Conservation (phyloP, 2,113 vertebrate species). For the Bambusicola thoracicus region DNA sequence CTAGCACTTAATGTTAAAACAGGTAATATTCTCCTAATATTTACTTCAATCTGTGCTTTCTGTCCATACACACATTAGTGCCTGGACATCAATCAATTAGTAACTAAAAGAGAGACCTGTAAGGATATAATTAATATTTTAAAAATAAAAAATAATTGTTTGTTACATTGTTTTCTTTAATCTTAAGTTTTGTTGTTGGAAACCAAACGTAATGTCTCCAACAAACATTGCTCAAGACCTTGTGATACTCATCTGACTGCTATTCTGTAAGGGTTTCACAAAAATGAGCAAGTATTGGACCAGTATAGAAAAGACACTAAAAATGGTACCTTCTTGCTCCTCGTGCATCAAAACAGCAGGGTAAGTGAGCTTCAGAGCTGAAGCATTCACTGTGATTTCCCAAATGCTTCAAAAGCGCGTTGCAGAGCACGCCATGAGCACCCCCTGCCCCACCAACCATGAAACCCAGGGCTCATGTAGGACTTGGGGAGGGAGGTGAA, state of each 20-base stretch:
- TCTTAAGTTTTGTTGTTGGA: not conserved
- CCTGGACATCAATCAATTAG: constrained; percentile 18
- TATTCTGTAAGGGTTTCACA: not conserved
- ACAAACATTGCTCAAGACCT: not conserved
- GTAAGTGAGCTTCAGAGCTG: not conserved
- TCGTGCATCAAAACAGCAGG: not conserved
- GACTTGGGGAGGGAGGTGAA: not conserved
- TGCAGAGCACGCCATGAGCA: not conserved
- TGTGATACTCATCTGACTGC: not conserved
- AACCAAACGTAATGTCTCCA: not conserved
- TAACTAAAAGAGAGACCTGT: not conserved
- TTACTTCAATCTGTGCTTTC: constrained; percentile 1
- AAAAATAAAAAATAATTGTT: constrained; percentile 35
- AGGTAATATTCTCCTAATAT: not conserved
- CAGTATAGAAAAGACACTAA: not conserved
- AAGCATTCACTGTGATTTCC: not conserved
- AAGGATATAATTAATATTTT: constrained; percentile 18
- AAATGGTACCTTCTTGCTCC: not conserved
- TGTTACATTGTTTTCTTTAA: not conserved
- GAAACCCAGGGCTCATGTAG: not conserved
- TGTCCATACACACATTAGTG: constrained; percentile 13
- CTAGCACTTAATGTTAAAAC: not conserved
- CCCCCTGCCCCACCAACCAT: not conserved
- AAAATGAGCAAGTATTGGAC: not conserved
- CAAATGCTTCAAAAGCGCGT: not conserved